Conservation (phyloP, 2,113 vertebrate species). For the Cathartes aura region DNA sequence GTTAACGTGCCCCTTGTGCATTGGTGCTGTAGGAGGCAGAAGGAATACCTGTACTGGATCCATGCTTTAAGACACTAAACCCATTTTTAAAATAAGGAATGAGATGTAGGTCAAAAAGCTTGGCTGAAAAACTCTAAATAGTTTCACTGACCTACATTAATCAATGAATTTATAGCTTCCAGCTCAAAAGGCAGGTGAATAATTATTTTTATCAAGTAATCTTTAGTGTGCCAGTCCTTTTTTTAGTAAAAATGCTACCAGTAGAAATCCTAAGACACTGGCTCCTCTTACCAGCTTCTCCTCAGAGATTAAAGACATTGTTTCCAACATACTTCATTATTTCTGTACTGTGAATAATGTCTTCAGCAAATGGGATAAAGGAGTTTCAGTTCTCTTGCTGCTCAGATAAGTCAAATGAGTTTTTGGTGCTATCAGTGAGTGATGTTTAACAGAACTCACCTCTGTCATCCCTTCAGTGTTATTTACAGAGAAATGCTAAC, state of each 20-base stretch:
- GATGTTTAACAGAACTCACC: neutral
- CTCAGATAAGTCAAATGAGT: neutral
- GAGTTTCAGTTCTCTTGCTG: neutral
- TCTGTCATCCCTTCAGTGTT: neutral
- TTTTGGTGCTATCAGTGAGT: neutral
- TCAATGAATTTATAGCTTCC: slow-evolving; percentile 3
- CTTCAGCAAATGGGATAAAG: neutral
- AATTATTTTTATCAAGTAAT: slow-evolving; percentile 13
- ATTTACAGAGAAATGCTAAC: neutral
- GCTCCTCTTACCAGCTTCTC: neutral
- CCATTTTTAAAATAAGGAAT: neutral
- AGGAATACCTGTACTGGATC: neutral
- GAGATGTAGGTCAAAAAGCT: neutral
- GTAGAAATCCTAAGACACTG: neutral
- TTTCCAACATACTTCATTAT: neutral
- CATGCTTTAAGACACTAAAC: neutral
- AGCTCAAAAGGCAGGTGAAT: neutral
- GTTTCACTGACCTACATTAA: slow-evolving; percentile 50
- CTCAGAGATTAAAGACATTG: neutral
- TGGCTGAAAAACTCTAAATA: neutral
- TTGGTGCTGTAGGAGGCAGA: neutral
- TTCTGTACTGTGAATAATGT: neutral
- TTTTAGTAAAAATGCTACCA: neutral
- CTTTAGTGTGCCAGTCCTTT: neutral
- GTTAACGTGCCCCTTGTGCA: neutral